Conservation (phyloP, 2,888 invertebrate species). For the Gisinianus flammeolus region DNA sequence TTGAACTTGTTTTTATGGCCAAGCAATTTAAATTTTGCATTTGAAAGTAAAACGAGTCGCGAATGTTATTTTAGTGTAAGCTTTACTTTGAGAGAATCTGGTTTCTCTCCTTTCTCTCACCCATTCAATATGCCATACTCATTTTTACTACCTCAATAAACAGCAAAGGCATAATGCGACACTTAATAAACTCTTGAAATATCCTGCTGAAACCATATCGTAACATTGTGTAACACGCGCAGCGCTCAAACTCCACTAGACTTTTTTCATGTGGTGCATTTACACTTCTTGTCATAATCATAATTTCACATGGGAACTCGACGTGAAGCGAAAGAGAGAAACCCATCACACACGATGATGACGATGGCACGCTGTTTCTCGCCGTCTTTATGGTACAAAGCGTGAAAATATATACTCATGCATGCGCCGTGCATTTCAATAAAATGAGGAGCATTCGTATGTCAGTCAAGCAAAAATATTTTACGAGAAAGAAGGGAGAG, state of each 20-base stretch:
- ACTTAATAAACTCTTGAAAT: slow-evolving; percentile 2
- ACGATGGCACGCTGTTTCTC: not conserved
- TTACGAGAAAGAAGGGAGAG: not conserved
- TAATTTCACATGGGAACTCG: not conserved
- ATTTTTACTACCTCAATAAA: slow-evolving; percentile 16
- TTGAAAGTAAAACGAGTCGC: too few relatives aligned
- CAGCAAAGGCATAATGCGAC: slow-evolving; percentile 15
- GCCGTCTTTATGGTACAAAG: not conserved
- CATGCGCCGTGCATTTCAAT: not conserved
- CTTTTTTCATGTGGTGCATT: not conserved
- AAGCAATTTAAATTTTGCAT: too few relatives aligned
- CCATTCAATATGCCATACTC: not conserved
- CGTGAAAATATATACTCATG: not conserved
- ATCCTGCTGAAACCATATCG: not conserved
- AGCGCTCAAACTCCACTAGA: too few relatives aligned
- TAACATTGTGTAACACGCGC: too few relatives aligned
- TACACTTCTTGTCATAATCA: slow-evolving; percentile 17
- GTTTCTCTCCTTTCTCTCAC: too few relatives aligned
- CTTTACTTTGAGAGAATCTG: too few relatives aligned
- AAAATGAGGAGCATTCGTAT: not conserved
- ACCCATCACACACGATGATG: not conserved
- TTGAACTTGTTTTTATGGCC: too few relatives aligned
- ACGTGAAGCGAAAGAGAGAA: slow-evolving; percentile 12
- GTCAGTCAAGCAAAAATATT: slow-evolving; percentile 7
- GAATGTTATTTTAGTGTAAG: too few relatives aligned